Evolutionary conservation across 2,888 invertebrate species (phyloP).

Genomic region (Epistrophe grossulariae): DNA sequence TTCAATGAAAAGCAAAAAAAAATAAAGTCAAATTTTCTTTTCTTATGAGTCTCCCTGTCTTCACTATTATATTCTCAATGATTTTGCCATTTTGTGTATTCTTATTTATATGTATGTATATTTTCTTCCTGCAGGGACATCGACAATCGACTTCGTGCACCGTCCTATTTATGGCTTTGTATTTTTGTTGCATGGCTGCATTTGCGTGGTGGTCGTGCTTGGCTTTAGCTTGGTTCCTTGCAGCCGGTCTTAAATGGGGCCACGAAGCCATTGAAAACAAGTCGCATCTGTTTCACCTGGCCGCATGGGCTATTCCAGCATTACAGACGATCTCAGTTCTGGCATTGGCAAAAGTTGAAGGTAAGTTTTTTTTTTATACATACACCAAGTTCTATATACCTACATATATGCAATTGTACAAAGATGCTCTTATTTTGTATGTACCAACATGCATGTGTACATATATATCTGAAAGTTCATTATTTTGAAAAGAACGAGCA

Average conservation of each 20-base stretch:
- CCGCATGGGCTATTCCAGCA: constrained; percentile 99
- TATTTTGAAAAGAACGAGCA: neutral
- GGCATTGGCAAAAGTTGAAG: constrained; percentile 98
- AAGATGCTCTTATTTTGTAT: neutral
- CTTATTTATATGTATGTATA: constrained; percentile 31
- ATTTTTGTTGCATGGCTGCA: constrained; percentile 98
- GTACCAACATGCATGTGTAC: neutral
- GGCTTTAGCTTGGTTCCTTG: constrained; percentile 98
- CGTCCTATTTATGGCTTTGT: constrained; percentile 97
- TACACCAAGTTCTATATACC: neutral
- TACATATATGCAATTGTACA: neutral
- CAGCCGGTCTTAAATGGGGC: constrained; percentile 98
- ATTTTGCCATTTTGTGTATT: constrained; percentile 1
- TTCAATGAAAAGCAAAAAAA: too few relatives aligned
- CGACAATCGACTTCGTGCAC: constrained; percentile 88
- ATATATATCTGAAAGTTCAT: constrained; percentile 5
- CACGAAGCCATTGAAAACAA: constrained; percentile 99
- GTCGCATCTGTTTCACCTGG: constrained; percentile 98
- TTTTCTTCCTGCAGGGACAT: constrained; percentile 81
- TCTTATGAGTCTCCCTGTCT: constrained; percentile 6
- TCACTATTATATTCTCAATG: neutral
- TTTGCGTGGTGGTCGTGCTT: constrained; percentile 99
- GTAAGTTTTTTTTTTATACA: constrained; percentile 83
- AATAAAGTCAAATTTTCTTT: too few relatives aligned
- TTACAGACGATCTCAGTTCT: constrained; percentile 97